Evolutionary conservation across 2,113 vertebrate species (phyloP), one percentile per base, ranked within the genome.

Genomic region (Fukomys damarensis): DNA sequence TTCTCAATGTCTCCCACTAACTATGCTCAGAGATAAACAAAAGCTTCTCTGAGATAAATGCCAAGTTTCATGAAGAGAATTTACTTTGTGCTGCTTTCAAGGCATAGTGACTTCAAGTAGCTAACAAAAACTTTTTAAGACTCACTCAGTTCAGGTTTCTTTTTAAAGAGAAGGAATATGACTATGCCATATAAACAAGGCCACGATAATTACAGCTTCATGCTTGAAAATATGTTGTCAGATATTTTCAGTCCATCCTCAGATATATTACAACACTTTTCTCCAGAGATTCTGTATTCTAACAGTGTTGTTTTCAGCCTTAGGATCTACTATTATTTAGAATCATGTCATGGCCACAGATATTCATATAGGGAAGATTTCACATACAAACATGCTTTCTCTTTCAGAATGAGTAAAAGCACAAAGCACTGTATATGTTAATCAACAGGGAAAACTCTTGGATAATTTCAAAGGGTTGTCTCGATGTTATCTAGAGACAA

Each of bases 101-200:
- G 80, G 38, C 87, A 89, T 4, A 92, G 38, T 41, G 38, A 84
- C 95, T 95, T 96, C 82, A 95, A 90, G 97, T 83, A 96, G 86
- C 59, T 93, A n/a, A 80, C 88, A 61, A 59, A 95, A 94, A 41
- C 96, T 93, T 95, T 93, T 87, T 82, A 74, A 95, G 86, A 94
- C 56, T 94, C 86, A 86, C 4, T 93, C 22, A 88, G 72, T 93
- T 96, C 26, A 84, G 49, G 13, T 65, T 65, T 93, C 93, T 65
- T 92, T 76, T 88, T 76, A 43, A 0, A 28, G 91, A 88, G 76
- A 91, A 84, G 19, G 61, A 94, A 89, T 77, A 96, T 94, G 79
- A 97, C 77, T 94, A 91, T 22, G 86, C 19, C 49, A 82, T 76
- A 68, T 86, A 96, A 96, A 97, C 86, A 95, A 94, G 87, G 83